Percentiles rank a stretch among this genome's conserved stretches.
Evolutionary conservation across 2,888 invertebrate species (phyloP).

Genomic region (Campopleginae sp.): DNA sequence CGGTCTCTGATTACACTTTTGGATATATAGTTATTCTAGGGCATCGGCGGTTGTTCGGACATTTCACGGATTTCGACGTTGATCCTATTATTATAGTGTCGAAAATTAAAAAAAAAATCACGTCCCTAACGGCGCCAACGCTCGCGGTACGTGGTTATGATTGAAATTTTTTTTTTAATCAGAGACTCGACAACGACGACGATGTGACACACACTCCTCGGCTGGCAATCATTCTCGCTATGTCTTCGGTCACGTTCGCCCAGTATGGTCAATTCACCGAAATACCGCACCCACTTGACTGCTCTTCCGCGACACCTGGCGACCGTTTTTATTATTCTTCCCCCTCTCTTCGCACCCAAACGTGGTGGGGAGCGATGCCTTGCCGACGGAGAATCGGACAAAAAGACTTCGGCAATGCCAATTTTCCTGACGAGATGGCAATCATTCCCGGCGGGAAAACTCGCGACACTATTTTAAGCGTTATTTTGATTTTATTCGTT

Average conservation of each 20-base stretch:
- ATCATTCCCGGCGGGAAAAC: not conserved
- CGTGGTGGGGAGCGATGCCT: not conserved
- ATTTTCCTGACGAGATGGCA: not conserved
- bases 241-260: conserved; percentile 80
- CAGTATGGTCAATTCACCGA: conserved; percentile 77
- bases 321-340: not conserved
- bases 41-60: conserved; percentile 72
- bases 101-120: conserved; percentile 75
- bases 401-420: not conserved
- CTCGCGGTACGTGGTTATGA: conserved; percentile 71
- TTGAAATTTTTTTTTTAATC: conserved; percentile 68
- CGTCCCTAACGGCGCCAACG: conserved; percentile 53
- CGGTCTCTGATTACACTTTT: conserved; percentile 79
- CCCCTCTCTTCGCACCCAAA: not conserved
- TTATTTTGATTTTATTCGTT: too few species aligned
- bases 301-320: conserved; percentile 62
- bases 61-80: conserved; percentile 71
- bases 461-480: too few species aligned
- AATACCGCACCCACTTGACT: conserved; percentile 76
- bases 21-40: conserved; percentile 72
- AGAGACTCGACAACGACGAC: conserved; percentile 66
- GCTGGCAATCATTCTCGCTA: conserved; percentile 77
- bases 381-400: conserved; percentile 2
- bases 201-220: conserved; percentile 78
- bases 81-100: conserved; percentile 69